A percentile compares a stretch with the other conserved stretches of the same genome.
These are phyloP conservation scores for Athrips mouffetella DNA, from an alignment of 2,888 invertebrate genomes.

Conservation along the genomic window DNA sequence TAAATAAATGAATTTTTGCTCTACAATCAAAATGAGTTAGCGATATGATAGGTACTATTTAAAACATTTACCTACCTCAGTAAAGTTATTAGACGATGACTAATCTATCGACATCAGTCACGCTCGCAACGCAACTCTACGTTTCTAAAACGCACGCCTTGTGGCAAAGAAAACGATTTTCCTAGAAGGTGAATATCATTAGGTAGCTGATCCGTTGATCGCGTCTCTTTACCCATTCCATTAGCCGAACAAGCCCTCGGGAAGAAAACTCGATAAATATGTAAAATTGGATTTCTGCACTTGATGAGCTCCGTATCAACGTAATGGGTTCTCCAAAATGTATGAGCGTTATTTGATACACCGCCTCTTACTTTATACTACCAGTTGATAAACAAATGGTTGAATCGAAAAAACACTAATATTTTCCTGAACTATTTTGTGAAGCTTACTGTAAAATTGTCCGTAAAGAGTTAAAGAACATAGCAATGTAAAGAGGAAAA, in stretches of 20 bases:
- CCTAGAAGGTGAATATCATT: constrained; percentile 75
- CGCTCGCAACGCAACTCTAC: background rate
- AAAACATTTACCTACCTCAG: too few species aligned
- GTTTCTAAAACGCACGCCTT: constrained; percentile 39
- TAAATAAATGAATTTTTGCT: too few species aligned
- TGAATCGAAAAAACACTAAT: too few species aligned
- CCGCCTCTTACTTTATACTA: too few species aligned
- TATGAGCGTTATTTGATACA: background rate
- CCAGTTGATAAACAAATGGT: too few species aligned
- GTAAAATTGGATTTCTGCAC: background rate
- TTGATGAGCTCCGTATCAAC: background rate
- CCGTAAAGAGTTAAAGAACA: too few species aligned
- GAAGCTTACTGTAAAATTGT: too few species aligned
- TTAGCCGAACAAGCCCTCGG: constrained; percentile 40
- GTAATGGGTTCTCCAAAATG: constrained; percentile 16
- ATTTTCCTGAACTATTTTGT: too few species aligned
- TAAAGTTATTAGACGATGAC: too few species aligned
- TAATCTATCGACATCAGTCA: background rate
- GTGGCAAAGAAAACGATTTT: constrained; percentile 70
- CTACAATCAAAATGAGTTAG: too few species aligned
- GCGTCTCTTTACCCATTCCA: constrained; percentile 42
- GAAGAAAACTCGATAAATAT: constrained; percentile 8
- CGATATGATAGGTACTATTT: too few species aligned
- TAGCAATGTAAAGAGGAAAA: too few species aligned
- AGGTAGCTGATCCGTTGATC: constrained; percentile 47